Percentiles rank a stretch among this genome's conserved stretches.
These are phyloP conservation scores for Petrolisthes cinctipes DNA, from an alignment of 2,888 invertebrate species.

Conservation along the genomic window DNA sequence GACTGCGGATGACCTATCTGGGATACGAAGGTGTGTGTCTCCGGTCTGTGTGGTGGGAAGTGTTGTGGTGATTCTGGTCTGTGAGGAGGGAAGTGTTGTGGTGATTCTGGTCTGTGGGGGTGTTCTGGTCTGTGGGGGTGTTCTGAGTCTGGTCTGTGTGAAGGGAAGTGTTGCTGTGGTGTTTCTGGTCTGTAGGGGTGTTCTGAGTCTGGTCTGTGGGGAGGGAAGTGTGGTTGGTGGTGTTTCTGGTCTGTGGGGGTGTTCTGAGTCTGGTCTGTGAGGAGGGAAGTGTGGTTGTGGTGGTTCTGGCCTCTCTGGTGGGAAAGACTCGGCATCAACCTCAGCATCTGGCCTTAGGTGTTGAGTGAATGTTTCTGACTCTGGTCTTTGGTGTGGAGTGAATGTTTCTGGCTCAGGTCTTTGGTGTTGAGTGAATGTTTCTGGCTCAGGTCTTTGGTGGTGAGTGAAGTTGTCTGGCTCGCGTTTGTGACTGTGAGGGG, in stretches of 20 bases:
- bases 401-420: neutral
- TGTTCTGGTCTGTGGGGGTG: neutral
- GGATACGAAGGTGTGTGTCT: neutral
- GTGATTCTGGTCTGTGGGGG: neutral
- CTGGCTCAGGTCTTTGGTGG: neutral
- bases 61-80: neutral
- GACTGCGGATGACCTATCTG: neutral
- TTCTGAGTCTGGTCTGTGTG: constrained; percentile 2
- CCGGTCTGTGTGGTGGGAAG: neutral
- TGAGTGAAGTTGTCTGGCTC: neutral
- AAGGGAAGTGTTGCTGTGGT: neutral
- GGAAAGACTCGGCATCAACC: neutral
- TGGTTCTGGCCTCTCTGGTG: neutral
- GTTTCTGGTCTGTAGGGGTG: neutral
- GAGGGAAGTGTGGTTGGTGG: constrained; percentile 17
- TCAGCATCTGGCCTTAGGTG: neutral
- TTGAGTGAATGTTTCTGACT: neutral
- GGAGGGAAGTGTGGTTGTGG: too few species aligned
- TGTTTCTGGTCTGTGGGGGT: neutral
- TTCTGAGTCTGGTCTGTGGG: neutral
- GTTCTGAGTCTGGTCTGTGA: constrained; percentile 22
- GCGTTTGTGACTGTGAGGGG: constrained; percentile 8
- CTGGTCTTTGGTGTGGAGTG: neutral
- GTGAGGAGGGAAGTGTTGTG: neutral
- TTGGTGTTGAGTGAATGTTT: neutral